These are phyloP conservation scores for Typhlomys cinereus DNA, from an alignment of 2,113 vertebrate species.

Conservation along the genomic window DNA sequence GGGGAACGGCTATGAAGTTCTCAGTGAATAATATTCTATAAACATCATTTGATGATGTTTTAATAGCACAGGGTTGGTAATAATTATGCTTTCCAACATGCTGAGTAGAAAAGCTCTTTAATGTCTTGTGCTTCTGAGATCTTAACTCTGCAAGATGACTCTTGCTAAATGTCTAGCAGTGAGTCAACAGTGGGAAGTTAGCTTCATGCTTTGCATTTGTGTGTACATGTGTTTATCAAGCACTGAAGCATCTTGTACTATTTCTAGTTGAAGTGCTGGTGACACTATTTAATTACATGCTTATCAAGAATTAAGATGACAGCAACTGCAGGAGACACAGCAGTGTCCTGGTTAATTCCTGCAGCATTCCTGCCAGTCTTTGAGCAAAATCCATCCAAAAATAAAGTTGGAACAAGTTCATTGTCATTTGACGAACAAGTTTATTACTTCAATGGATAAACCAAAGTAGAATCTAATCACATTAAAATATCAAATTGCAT, in stretches of 20 bases:
- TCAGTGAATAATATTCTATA: constrained; percentile 64
- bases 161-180: neutral
- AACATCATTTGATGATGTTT: constrained; percentile 69
- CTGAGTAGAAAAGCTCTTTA: constrained; percentile 57
- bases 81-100: constrained; percentile 57
- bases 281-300: neutral
- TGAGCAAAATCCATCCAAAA: constrained; percentile 1
- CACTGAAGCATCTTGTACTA: neutral
- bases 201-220: neutral
- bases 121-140: constrained; percentile 22
- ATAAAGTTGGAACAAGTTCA: neutral
- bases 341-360: neutral
- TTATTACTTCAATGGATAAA: neutral
- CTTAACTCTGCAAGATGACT: constrained; percentile 39
- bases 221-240: neutral
- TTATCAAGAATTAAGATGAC: constrained; percentile 32
- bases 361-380: neutral
- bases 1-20: constrained; percentile 35
- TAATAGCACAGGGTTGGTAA: constrained; percentile 64
- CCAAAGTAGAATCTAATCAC: neutral
- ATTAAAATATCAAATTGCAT: neutral
- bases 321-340: neutral
- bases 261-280: constrained; percentile 10
- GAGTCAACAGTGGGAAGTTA: constrained; percentile 2
- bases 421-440: neutral